phyloP scores from a whole-genome alignment of 2,888 invertebrate genomes.

The Dicyrtomina minuta region DNA sequence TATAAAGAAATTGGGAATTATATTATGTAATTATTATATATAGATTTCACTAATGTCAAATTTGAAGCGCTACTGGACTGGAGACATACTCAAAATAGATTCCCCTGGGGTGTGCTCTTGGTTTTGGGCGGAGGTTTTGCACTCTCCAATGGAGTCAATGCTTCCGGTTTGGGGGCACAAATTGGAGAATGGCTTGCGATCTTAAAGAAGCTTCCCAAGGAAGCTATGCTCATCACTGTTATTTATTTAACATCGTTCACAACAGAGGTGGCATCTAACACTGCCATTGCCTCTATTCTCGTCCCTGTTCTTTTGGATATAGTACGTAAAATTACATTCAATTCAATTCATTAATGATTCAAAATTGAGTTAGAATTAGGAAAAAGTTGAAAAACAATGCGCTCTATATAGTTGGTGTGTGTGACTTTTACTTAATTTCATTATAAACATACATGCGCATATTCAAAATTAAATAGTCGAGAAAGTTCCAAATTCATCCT shows the following conservation, averaged over 20 bases:
- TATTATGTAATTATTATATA: neutral
- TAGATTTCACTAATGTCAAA: slow-evolving; percentile 5
- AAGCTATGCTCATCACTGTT: slow-evolving; percentile 1
- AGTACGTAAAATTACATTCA: too few relatives aligned
- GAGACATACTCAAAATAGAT: neutral
- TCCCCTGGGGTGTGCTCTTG: slow-evolving; percentile 25
- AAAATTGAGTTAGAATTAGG: too few relatives aligned
- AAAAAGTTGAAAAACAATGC: too few relatives aligned
- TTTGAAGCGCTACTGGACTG: slow-evolving; percentile 15
- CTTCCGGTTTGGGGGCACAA: too few relatives aligned
- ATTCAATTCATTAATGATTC: too few relatives aligned
- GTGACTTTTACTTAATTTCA: too few relatives aligned
- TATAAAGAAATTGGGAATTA: too few relatives aligned
- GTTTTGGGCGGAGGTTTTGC: slow-evolving; percentile 30
- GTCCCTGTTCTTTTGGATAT: slow-evolving; percentile 17
- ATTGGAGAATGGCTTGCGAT: neutral
- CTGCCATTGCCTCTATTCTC: slow-evolving; percentile 15
- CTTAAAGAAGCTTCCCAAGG: neutral
- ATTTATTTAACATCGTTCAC: slow-evolving; percentile 1
- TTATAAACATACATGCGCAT: too few relatives aligned
- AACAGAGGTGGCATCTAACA: slow-evolving; percentile 16
- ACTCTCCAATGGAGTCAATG: neutral
- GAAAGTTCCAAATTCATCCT: too few relatives aligned
- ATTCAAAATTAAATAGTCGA: neutral
- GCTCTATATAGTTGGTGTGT: too few relatives aligned